Evolutionary conservation across 2,797 vertebrate genomes (phyloP).

Genomic region (Galaxias olidus): DNA sequence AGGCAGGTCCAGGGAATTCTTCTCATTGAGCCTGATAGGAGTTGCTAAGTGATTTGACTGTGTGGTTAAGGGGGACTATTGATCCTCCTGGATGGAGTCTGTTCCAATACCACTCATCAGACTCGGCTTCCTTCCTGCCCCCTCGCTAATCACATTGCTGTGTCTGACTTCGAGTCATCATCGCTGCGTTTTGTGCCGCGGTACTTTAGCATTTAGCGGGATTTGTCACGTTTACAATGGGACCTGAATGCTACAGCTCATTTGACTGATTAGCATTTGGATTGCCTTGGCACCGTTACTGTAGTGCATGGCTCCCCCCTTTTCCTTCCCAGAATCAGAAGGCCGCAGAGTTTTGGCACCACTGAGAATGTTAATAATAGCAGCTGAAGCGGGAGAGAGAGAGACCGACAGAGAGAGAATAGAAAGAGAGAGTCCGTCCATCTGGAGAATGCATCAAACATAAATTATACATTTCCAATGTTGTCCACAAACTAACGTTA

Average conservation of each 20-base stretch:
- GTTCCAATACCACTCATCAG: slow-evolving; percentile 32
- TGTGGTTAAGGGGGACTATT: slow-evolving; percentile 26
- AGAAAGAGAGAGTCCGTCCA: background rate
- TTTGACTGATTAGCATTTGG: slow-evolving; percentile 31
- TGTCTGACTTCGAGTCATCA: slow-evolving; percentile 23
- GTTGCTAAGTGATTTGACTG: too few species aligned
- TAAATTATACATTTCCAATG: slow-evolving; percentile 41
- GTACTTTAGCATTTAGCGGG: slow-evolving; percentile 23
- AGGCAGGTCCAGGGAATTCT: too few species aligned
- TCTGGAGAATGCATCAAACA: slow-evolving; percentile 30
- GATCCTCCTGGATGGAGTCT: slow-evolving; percentile 22
- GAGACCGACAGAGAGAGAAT: slow-evolving; percentile 18
- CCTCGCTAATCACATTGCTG: slow-evolving; percentile 1
- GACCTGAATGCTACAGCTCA: slow-evolving; percentile 31
- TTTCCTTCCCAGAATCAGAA: slow-evolving; percentile 15
- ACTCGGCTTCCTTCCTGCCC: slow-evolving; percentile 23
- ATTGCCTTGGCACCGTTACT: slow-evolving; percentile 23
- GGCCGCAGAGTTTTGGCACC: slow-evolving; percentile 23
- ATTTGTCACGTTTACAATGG: slow-evolving; percentile 28
- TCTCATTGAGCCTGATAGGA: too few species aligned
- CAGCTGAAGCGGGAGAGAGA: slow-evolving; percentile 5
- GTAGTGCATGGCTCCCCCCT: slow-evolving; percentile 1
- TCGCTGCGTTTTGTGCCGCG: slow-evolving; percentile 11
- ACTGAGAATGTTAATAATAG: slow-evolving; percentile 34
- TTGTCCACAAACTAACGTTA: slow-evolving; percentile 16